Evolutionary conservation across 2,797 vertebrate genomes (phyloP).

Genomic region (Ptychobarbus kaznakovi): DNA sequence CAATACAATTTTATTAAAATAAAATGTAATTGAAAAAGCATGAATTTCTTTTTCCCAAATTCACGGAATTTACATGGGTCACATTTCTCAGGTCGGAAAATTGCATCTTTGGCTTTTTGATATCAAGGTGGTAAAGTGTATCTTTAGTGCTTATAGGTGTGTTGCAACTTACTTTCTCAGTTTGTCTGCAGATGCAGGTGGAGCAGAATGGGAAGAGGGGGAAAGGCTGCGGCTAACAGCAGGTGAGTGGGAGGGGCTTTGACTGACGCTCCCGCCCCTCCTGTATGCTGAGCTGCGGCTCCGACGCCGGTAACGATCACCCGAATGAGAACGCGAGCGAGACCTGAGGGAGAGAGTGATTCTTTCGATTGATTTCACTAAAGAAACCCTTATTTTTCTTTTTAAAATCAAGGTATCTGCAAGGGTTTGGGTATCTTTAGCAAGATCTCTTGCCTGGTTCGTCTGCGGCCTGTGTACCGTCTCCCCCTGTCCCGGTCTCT

Average conservation of each 20-base stretch:
- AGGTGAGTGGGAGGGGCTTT: constrained; percentile 79
- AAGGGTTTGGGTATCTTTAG: not conserved
- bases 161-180: constrained; percentile 88
- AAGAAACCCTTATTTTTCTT: not conserved
- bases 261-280: constrained; percentile 81
- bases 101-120: too few relatives aligned
- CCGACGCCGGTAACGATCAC: constrained; percentile 78
- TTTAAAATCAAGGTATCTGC: not conserved
- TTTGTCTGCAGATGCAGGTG: constrained; percentile 85
- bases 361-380: not conserved
- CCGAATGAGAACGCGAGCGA: constrained; percentile 86
- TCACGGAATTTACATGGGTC: not conserved
- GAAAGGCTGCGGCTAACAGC: constrained; percentile 80
- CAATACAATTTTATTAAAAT: not conserved
- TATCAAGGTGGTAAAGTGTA: not conserved
- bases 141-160: not conserved
- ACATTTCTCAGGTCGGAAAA: not conserved
- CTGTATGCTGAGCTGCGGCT: constrained; percentile 76
- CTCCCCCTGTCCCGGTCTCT: constrained; percentile 71
- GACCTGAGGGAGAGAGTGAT: constrained; percentile 49
- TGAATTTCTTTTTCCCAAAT: not conserved
- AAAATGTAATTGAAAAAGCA: not conserved
- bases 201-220: constrained; percentile 76
- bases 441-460: constrained; percentile 77
- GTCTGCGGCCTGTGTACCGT: constrained; percentile 79